These are phyloP conservation scores for Drosophila lacertosa DNA, from an alignment of 1,140 invertebrate genomes.

Conservation along the genomic window DNA sequence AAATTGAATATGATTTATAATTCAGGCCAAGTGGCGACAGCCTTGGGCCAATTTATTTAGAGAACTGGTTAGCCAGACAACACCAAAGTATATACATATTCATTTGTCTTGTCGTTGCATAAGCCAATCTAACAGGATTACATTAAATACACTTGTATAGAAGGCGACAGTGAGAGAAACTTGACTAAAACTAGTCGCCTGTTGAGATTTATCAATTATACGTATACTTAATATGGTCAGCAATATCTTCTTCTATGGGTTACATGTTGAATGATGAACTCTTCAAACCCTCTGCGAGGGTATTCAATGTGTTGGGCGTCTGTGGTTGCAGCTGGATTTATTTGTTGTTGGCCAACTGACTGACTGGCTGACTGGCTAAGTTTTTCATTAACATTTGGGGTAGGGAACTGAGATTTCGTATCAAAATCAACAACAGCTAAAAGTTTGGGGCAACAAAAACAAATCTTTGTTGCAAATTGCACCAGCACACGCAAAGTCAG, in stretches of 20 bases:
- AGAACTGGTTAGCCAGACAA: conserved; percentile 24
- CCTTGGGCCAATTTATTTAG: conserved; percentile 2
- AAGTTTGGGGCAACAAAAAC: conserved; percentile 48
- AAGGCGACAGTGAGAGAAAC: too few species aligned
- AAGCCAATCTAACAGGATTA: not conserved
- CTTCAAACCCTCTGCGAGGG: too few species aligned
- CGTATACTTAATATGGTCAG: too few species aligned
- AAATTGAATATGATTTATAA: too few species aligned
- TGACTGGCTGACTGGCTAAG: conserved; percentile 32
- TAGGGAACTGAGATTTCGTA: conserved; percentile 29
- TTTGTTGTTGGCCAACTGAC: conserved; percentile 20
- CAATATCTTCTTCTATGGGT: too few species aligned
- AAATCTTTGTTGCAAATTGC: conserved; percentile 51
- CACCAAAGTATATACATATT: conserved; percentile 31
- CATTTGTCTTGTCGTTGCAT: conserved; percentile 27
- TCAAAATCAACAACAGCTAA: conserved; percentile 50
- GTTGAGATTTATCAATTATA: too few species aligned
- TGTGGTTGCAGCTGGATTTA: conserved; percentile 32
- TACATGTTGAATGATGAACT: too few species aligned
- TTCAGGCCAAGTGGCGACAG: not conserved
- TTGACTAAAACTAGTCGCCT: too few species aligned
- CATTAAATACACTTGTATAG: too few species aligned
- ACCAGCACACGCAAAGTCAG: conserved; percentile 46
- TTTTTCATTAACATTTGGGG: conserved; percentile 51
- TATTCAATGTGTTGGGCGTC: conserved; percentile 2